Conservation (phyloP, 2,888 invertebrate genomes). For the Nipponacmea schrenckii region DNA sequence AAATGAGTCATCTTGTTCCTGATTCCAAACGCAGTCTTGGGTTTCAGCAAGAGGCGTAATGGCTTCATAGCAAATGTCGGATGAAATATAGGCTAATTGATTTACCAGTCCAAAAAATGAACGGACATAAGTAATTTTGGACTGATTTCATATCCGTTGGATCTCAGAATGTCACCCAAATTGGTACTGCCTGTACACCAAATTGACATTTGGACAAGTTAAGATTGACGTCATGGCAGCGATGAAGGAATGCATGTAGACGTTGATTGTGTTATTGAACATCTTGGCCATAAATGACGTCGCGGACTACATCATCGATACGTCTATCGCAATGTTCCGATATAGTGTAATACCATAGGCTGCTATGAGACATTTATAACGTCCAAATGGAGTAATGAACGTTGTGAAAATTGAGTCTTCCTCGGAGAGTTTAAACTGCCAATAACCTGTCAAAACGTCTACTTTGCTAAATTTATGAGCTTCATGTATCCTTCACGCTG, state of each 20-base stretch:
- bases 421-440: no score
- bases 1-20: not conserved
- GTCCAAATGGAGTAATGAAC: no score
- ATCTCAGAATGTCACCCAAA: not conserved
- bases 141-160: not conserved
- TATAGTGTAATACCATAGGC: no score
- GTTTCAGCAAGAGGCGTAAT: not conserved
- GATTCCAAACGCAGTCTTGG: not conserved
- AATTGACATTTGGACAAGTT: not conserved
- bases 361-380: no score
- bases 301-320: not conserved
- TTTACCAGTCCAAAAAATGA: not conserved
- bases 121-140: not conserved
- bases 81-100: not conserved
- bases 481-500: no score
- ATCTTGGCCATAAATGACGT: not conserved
- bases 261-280: not conserved
- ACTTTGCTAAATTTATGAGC: no score
- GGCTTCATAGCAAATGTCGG: not conserved
- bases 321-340: no score
- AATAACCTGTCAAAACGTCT: no score
- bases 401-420: no score
- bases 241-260: not conserved
- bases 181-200: not conserved
- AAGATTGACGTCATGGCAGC: not conserved